Base-by-base conservation (phyloP, 2,113 vertebrate species). In the Engraulis encrasicolus region DNA sequence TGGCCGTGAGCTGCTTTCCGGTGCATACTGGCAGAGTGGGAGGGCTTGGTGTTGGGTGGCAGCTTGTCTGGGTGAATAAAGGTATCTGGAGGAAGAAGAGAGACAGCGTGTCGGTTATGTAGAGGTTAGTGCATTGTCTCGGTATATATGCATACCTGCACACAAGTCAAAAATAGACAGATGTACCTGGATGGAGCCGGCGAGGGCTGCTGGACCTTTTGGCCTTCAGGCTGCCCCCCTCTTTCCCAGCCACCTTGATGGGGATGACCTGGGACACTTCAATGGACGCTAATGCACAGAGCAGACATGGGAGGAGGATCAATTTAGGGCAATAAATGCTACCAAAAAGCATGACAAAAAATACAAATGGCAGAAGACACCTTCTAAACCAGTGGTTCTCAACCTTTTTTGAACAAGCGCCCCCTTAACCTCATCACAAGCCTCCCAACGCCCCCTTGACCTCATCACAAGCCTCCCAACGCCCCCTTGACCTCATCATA, bases 211-310 rank as follows among this genome's bases (percentile, higher is more conserved):
- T 83, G 0, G 91, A 95, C 2, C 88, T 88, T 11, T 91, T 89
- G 87, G 89, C 91, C 74, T 93, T 94, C 38, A 96, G 78, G 0
- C 92, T 84, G 7, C 88, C 92, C 15, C 97, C 96, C 1, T 96
- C 97, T 81, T 95, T 96, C 12, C 91, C 94, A 0, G 83, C 86
- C 9, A 93, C 83, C 90, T 94, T 94, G 85, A 92, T 93, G 19
- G 95, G 94, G 0, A 96, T 78, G 82, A 96, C 84, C 81, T 96
- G 95, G 85, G 91, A 96, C 87, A 97, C 91, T 82, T 99, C 97
- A 3, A 96, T 92, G 0, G 95, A 94, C 0, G 95, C 97, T 99
- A 88, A 23, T 84, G 20, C 54, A 7, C 71, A 85, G 49, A 78
- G 52, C 81, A 34, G 78, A 86, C 6, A 71, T 14, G 2, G n/a